Evolutionary conservation across 2,113 vertebrate species (phyloP).

Genomic region (Cynocephalus volans): DNA sequence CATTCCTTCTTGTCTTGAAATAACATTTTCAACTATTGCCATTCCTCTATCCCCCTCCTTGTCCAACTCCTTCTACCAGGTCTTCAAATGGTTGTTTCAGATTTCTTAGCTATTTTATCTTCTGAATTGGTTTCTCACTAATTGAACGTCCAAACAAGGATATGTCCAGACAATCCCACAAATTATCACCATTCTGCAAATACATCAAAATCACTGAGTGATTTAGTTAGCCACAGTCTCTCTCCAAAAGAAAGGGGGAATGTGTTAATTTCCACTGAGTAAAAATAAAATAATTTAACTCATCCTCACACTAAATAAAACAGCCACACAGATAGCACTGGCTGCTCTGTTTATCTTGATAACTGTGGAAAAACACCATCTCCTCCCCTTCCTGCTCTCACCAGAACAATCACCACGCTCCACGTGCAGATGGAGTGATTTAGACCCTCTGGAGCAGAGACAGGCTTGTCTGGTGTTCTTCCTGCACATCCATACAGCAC

Average conservation of each 20-base stretch:
- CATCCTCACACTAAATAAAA: conserved; percentile 55
- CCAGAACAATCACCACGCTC: conserved; percentile 69
- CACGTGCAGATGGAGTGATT: conserved; percentile 63
- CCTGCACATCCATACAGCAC: conserved; percentile 57
- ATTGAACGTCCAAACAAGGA: conserved; percentile 75
- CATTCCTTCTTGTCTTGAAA: not conserved
- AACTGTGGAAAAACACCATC: conserved; percentile 67
- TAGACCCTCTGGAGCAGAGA: conserved; percentile 42
- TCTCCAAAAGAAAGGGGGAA: not conserved
- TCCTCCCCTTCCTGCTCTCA: conserved; percentile 22
- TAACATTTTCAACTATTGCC: not conserved
- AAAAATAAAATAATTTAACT: conserved; percentile 78
- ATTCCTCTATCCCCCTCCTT: not conserved
- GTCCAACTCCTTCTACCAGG: not conserved
- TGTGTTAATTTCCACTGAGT: conserved; percentile 66
- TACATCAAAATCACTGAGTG: conserved; percentile 64
- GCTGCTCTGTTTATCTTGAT: conserved; percentile 74
- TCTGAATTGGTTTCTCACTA: conserved; percentile 54
- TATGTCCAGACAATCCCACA: conserved; percentile 67
- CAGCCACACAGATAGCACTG: conserved; percentile 67
- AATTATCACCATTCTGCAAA: conserved; percentile 66
- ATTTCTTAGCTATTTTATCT: conserved; percentile 50
- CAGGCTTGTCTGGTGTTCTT: conserved; percentile 65
- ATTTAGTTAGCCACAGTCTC: conserved; percentile 62
- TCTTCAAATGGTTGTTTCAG: conserved; percentile 34